These are phyloP conservation scores for Corythoichthys haematopterus DNA, from an alignment of 2,113 vertebrate genomes.

Conservation along the genomic window DNA sequence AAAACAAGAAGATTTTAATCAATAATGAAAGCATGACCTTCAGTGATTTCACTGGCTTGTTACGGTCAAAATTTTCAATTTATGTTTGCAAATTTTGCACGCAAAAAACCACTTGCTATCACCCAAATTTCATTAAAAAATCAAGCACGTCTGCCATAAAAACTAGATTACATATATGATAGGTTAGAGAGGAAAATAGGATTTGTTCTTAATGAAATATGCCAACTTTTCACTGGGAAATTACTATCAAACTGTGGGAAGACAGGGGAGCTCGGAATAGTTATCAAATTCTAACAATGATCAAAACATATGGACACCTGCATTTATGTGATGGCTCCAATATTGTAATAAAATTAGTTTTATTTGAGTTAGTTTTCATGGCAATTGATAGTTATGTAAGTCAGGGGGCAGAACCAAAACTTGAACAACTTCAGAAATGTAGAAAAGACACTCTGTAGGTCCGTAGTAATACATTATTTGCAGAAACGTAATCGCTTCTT, in stretches of 20 bases:
- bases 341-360: background rate
- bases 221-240: background rate
- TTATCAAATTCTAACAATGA: background rate
- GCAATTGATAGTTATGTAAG: background rate
- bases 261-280: background rate
- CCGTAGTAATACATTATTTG: no score
- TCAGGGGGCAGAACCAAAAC: no score
- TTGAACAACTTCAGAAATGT: background rate
- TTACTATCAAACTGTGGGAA: background rate
- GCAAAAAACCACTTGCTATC: background rate
- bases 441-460: background rate
- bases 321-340: background rate
- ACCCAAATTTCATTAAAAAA: background rate
- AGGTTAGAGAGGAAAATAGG: background rate
- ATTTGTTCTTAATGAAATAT: background rate
- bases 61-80: background rate
- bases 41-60: background rate
- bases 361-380: background rate
- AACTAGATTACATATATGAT: background rate
- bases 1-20: background rate
- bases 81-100: background rate
- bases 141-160: background rate
- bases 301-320: background rate
- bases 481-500: background rate
- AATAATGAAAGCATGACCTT: background rate